Evolutionary conservation across 2,113 vertebrate species (phyloP).

Genomic region (Anser cygnoides): DNA sequence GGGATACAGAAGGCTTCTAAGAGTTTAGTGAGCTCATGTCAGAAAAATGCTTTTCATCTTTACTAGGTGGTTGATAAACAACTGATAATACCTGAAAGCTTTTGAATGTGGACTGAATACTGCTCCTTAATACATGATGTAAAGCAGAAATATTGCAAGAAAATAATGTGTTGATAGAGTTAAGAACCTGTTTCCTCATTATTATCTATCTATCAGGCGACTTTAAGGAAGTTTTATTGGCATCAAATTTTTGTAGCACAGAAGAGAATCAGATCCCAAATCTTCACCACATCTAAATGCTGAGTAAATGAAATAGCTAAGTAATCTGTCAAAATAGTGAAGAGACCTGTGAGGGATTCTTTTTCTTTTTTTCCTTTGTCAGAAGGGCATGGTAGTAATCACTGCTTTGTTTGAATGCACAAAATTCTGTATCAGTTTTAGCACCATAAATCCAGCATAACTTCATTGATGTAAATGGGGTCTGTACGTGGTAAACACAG

Average conservation of each 20-base stretch:
- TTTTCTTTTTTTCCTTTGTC: constrained; percentile 3
- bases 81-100: background rate
- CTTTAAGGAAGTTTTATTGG: background rate
- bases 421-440: background rate
- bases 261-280: background rate
- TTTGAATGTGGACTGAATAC: background rate
- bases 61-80: background rate
- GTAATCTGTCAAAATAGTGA: background rate
- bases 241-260: background rate
- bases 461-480: background rate
- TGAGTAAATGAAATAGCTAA: background rate
- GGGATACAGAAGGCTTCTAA: background rate
- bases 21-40: background rate
- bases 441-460: background rate
- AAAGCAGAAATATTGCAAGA: background rate
- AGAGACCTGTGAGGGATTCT: background rate
- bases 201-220: background rate
- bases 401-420: background rate
- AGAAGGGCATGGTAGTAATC: background rate
- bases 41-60: background rate
- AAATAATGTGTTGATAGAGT: background rate
- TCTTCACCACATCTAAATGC: background rate
- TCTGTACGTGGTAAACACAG: background rate
- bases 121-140: background rate
- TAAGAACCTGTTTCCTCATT: background rate